Base-by-base conservation (phyloP, 2,113 vertebrate species). In the Sebastes fasciatus region DNA sequence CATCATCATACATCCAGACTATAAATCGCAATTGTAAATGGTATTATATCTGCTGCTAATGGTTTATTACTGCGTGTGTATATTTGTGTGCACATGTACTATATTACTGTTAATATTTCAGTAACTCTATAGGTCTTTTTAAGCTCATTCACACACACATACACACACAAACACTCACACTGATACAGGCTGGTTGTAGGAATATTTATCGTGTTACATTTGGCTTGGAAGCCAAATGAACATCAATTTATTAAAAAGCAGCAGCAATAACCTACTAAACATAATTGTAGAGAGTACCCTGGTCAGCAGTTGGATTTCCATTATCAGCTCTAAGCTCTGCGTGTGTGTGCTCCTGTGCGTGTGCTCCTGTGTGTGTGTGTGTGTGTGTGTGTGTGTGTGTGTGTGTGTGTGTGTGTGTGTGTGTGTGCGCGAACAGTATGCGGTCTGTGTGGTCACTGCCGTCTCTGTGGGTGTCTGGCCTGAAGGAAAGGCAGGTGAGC, bases 401-500 rank as follows among this genome's bases (percentile, higher is more conserved):
- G 70, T 63, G 40, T 40, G 67, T 62, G 63, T 57, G 70, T 77
- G 73, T 75, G 23, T 72, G 79, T 64, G 82, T 52, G 72, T 43
- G 76, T 77, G 14, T 19, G 34, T 19, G 43, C 11, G 23, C n/a
- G 10, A 74, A 70, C 66, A 64, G 55, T 76, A 17, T 77, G 78
- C 43, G 10, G 70, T 73, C 72, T 77, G 48, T 77, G 80, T 75
- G 83, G 80, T 76, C 70, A 84, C 82, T 48, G 76, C 55, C 23
- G 46, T 78, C 88, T 86, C 77, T 55, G 79, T 79, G 87, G 77
- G 80, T 74, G 87, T 88, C 86, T 91, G 84, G 89, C 89, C 89
- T 83, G 10, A 46, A 86, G 88, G 74, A 89, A 86, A 74, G 51
- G 80, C 89, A 91, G 91, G 84, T 89, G 87, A 90, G 85, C 82